Evolutionary conservation across 1,140 invertebrate genomes (phyloP), one percentile per base, ranked within the genome.

Genomic region (Macrobrachium rosenbergii): DNA sequence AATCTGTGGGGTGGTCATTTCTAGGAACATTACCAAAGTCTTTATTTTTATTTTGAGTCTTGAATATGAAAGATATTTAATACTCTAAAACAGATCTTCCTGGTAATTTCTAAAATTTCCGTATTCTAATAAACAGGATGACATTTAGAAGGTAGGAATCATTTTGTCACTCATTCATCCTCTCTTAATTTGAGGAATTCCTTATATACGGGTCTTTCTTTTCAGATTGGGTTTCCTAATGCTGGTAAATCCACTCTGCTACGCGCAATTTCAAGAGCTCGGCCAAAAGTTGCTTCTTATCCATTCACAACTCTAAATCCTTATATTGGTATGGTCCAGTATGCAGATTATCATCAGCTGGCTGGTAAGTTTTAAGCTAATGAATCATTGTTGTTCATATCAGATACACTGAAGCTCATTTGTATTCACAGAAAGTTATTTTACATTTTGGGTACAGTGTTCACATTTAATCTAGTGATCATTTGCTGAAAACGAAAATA

Each of bases 281-380:
- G 95, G 83, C 98, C 99, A 0, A 98, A 98, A 92, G 95, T 99
- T 10, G 98, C 98, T 0, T 93, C 96, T 0, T 99, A 99, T 93
- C 97, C 99, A 2, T 99, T 99, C 91, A 99, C 99, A 19, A 99
- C 99, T 0, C 92, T 99, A 0, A 95, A 95, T 89, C 98, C 99
- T 0, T 94, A 99, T 91, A 93, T 99, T 52, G 98, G 98, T 78
- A 96, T 98, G 91, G 94, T 99, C 2, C 94, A 96, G n/a, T 99
- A 98, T 92, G 96, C 97, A 90, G 98, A 99, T 93, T 95, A 96
- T 91, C 95, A 96, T 91, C 97, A 98, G 94, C 93, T 99, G 82
- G 94, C 96, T 91, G 94, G 95, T 96, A 91, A 91, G 90, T 45
- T 67, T 17, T 52, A 59, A 58, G 43, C 2, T 78, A 21, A 58